phyloP scores from a whole-genome alignment of 2,113 vertebrate species.

The Mugil cephalus region DNA sequence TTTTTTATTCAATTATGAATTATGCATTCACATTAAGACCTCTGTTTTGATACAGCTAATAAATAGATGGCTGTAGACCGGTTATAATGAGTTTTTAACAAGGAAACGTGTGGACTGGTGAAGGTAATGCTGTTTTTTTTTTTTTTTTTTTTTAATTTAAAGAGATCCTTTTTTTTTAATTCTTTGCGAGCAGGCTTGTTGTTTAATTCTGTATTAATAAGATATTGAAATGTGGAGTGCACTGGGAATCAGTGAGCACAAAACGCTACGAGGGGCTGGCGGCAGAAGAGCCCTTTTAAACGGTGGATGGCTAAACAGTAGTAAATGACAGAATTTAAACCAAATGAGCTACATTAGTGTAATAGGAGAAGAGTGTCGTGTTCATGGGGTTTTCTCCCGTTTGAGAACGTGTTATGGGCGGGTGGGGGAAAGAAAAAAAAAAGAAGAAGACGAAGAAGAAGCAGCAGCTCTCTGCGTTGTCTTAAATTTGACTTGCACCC shows the following conservation, averaged over 20 bases:
- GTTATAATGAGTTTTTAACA: slow-evolving; percentile 84
- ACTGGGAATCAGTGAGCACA: slow-evolving; percentile 68
- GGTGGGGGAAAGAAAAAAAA: not conserved
- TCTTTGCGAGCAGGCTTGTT: slow-evolving; percentile 72
- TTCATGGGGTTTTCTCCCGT: slow-evolving; percentile 56
- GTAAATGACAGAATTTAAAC: slow-evolving; percentile 78
- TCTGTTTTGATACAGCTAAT: slow-evolving; percentile 83
- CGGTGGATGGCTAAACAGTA: slow-evolving; percentile 73
- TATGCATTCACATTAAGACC: slow-evolving; percentile 83
- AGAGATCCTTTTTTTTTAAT: slow-evolving; percentile 73
- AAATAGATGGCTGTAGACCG: slow-evolving; percentile 78
- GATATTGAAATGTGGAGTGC: slow-evolving; percentile 79
- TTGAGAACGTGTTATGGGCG: slow-evolving; percentile 40
- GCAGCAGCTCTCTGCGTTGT: slow-evolving; percentile 37
- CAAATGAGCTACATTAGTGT: slow-evolving; percentile 77
- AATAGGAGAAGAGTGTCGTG: slow-evolving; percentile 62
- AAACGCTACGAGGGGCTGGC: slow-evolving; percentile 60
- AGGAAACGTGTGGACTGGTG: slow-evolving; percentile 71
- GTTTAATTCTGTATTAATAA: slow-evolving; percentile 83
- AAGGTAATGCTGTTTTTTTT: slow-evolving; percentile 57
- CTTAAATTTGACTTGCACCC: slow-evolving; percentile 73
- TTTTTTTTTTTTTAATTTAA: slow-evolving; percentile 76
- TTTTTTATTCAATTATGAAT: slow-evolving; percentile 75
- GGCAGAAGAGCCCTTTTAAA: slow-evolving; percentile 68
- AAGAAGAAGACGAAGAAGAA: too few relatives aligned